These are phyloP conservation scores for Lacanobia oleracea DNA, from an alignment of 2,888 invertebrate species.

Conservation along the genomic window DNA sequence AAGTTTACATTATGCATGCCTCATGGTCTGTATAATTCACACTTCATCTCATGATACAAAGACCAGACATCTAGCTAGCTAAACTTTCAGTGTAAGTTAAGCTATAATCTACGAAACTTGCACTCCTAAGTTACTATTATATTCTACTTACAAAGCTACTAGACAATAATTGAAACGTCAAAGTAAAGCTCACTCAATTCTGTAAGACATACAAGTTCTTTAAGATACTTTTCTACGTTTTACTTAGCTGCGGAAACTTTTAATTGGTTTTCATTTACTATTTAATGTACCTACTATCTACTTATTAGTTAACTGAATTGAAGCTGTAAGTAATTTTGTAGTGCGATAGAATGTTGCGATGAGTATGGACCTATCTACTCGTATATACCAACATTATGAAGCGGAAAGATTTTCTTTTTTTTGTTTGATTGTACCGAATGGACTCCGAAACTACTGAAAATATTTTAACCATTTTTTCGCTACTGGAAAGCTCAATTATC, in stretches of 20 bases:
- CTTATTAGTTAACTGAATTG: neutral
- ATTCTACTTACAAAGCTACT: conserved; percentile 10
- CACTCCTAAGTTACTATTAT: neutral
- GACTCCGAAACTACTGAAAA: no score
- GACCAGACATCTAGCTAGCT: conserved; percentile 3
- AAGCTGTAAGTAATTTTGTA: neutral
- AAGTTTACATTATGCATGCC: neutral
- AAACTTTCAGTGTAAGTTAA: conserved; percentile 20
- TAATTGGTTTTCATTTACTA: conserved; percentile 43
- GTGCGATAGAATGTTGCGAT: neutral
- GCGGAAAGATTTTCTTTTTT: no score
- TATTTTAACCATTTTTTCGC: no score
- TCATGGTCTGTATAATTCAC: conserved; percentile 14
- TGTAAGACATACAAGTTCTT: conserved; percentile 16
- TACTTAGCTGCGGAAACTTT: conserved; percentile 29
- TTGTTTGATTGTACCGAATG: no score
- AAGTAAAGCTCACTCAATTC: conserved; percentile 7
- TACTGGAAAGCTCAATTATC: no score
- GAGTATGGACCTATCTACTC: neutral
- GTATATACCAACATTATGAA: no score
- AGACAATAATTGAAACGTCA: conserved; percentile 43
- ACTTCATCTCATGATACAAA: neutral
- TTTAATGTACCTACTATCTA: conserved; percentile 12
- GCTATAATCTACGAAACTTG: conserved; percentile 39
- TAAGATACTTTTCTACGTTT: conserved; percentile 5